Percentiles rank a stretch among this genome's conserved stretches.
Evolutionary conservation across 2,797 vertebrate species (phyloP).

Genomic region (Neopelma chrysocephalum): DNA sequence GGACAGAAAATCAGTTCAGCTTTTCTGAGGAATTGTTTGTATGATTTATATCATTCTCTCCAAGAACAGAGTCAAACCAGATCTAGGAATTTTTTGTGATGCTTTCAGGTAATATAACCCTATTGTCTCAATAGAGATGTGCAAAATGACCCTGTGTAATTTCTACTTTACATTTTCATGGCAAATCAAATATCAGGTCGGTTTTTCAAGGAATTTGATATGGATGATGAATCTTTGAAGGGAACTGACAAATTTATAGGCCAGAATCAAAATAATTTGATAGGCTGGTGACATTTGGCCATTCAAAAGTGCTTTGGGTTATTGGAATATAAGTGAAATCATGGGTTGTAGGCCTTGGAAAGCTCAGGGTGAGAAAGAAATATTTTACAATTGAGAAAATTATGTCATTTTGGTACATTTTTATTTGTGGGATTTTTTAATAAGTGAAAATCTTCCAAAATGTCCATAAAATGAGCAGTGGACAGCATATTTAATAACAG

Average conservation of each 20-base stretch:
- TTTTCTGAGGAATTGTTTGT: neutral
- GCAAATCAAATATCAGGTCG: neutral
- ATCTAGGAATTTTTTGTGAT: neutral
- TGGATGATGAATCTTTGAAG: neutral
- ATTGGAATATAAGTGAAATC: neutral
- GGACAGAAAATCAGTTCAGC: neutral
- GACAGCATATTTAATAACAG: neutral
- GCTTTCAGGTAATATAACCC: neutral
- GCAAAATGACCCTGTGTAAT: neutral
- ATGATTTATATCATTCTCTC: neutral
- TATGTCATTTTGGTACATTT: neutral
- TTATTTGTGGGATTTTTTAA: neutral
- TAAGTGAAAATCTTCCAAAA: neutral
- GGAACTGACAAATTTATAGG: neutral
- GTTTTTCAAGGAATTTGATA: neutral
- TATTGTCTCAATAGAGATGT: neutral
- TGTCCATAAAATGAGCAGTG: neutral
- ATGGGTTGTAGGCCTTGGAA: neutral
- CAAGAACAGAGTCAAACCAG: neutral
- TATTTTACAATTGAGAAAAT: neutral
- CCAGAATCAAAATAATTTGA: neutral
- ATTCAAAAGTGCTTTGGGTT: neutral
- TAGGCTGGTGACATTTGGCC: neutral
- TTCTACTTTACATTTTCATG: neutral
- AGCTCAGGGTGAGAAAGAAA: neutral